Evolutionary conservation across 2,888 invertebrate species (phyloP), one percentile per base, ranked within the genome.

Genomic region (Macrosoma leucophasiata): DNA sequence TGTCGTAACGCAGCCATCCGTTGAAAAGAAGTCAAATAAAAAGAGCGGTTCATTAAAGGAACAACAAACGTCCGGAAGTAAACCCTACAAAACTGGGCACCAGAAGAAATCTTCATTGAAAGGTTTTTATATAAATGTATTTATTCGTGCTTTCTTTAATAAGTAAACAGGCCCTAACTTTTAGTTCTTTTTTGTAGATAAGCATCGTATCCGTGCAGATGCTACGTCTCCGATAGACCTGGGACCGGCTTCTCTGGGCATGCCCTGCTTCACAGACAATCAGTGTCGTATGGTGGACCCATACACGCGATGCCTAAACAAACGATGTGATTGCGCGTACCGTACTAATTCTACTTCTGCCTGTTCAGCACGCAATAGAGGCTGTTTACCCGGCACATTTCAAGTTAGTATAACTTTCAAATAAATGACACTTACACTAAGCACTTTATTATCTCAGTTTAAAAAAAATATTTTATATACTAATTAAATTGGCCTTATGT

Each of bases 311-410:
- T 96, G 96, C 64, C 67, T 88, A 13, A 87, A 89, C 52, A 93
- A 93, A 34, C 63, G 86, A 35, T 96, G 96, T 60, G 94, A 95
- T 59, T 96, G 95, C 62, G 76, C 87, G 6, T 72, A 86, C 41
- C 78, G 82, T 27, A 82, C 77, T 8, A 89, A 89, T 43, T 82
- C 85, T 13, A 88, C 89, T 25, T 84, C 82, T 9, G 76, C 85
- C 17, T 95, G 95, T 69, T 88, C 90, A 10, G 92, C 93, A 1
- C 77, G 86, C 27, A 89, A 88, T 52, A 88, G 90, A 33, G 95
- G 95, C 23, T 96, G 96, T 63, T 88, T 92, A 47, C 88, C 90
- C 9, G 93, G 94, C 39, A 96, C 95, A 9, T 96, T 95, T 69
- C 93, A 93, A 81, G 90, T 91, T 67, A 72, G 62, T 49, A 27